A percentile compares a stretch with the other conserved stretches of the same genome.
Conservation (phyloP, 1,140 invertebrate genomes). For the Sesamia nonagrioides region DNA sequence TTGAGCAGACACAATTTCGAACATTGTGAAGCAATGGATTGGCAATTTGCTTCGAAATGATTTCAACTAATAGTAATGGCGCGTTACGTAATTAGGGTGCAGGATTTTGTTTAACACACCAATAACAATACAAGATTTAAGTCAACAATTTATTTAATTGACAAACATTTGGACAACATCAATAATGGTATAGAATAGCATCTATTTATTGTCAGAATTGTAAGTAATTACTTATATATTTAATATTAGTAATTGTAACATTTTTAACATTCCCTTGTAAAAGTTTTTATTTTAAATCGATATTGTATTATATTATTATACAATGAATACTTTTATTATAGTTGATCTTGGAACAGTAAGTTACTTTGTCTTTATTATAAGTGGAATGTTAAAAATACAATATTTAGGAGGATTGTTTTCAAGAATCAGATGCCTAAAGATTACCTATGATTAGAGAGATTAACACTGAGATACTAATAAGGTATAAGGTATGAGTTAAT, state of each 20-base stretch:
- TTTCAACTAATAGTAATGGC: no score
- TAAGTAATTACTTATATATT: conserved; percentile 38
- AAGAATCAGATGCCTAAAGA: conserved; percentile 42
- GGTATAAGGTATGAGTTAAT: no score
- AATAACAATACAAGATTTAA: conserved; percentile 50
- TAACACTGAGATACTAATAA: background rate
- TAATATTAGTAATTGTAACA: conserved; percentile 34
- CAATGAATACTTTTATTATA: no score
- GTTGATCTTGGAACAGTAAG: background rate
- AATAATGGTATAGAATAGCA: conserved; percentile 58
- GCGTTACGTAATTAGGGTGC: no score
- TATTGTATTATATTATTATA: no score
- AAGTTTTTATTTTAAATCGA: background rate
- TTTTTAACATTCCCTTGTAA: conserved; percentile 47
- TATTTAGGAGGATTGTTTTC: conserved; percentile 1
- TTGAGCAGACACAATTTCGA: no score
- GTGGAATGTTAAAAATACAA: conserved; percentile 47
- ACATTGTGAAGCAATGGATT: no score
- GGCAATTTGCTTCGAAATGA: no score
- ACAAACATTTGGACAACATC: conserved; percentile 57
- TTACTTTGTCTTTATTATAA: conserved; percentile 13
- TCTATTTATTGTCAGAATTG: conserved; percentile 61
- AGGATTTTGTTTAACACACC: background rate
- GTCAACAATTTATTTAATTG: conserved; percentile 64
- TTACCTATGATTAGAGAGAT: conserved; percentile 37